Base-by-base conservation (phyloP, 1,140 invertebrate genomes). In the Dufourea novaeangliae region DNA sequence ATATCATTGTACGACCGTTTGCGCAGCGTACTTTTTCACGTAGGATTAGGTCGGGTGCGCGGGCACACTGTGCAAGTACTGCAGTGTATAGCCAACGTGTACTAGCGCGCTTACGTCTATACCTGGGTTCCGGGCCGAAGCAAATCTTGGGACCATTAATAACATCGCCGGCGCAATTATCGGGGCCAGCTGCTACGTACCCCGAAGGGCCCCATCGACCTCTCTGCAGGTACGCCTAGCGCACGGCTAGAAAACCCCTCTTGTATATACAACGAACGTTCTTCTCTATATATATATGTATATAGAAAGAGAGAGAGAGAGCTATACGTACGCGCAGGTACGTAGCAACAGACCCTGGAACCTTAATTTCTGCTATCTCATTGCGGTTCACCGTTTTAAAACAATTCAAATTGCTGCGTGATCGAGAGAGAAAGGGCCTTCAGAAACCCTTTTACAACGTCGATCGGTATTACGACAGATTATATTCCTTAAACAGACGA, bases 101-200 rank as follows among this genome's bases (percentile, higher is more conserved):
- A n/a, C 12, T 20, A 6, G 54, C 11, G 32, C 11, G 41, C 69
- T 46, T 17, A 56, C 57, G 39, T 79, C 63, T 86, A n/a, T n/a
- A 86, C 84, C 84, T 86, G 84, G 56, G 62, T 44, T n/a, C 54
- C 41, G 29, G 54, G 54, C 37, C 71, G 76, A 70, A 63, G 83
- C 78, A 81, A 85, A 78, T 84, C 78, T 83, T 74, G 71, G 83
- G 64, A 83, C 85, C 87, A 88, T 89, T 88, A 87, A 86, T 87
- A 87, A 86, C 81, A 80, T 80, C 74, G 81, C 86, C 70, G 82
- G 83, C 86, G 86, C 86, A 89, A 89, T 89, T 89, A 89, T 88
- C 83, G 79, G n/a, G 50, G 63, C 86, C 88, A 88, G 88, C 88
- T 89, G 88, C 82, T 67, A 59, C 46, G 61, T 64, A 67, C 76